These are phyloP conservation scores for Cacoxenus indagator DNA, from an alignment of 2,888 invertebrate genomes.

Conservation along the genomic window DNA sequence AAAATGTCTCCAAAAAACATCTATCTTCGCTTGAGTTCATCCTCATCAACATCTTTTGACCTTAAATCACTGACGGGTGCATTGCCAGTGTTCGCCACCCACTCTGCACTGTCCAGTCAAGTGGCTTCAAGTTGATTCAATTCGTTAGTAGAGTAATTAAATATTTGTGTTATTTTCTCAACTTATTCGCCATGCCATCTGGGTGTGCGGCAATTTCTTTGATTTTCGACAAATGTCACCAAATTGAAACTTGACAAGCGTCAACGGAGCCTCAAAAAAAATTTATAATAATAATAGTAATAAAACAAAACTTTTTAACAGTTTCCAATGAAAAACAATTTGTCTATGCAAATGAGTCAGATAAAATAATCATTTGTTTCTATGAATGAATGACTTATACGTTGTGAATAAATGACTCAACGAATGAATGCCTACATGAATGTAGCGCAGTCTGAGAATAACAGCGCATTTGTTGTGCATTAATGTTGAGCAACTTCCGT, in stretches of 20 bases:
- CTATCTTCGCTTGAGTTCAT: not conserved
- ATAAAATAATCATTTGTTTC: not conserved
- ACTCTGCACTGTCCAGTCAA: not conserved
- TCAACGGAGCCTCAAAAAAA: not conserved
- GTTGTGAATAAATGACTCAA: not conserved
- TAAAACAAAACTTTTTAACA: conserved; percentile 4
- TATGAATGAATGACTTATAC: not conserved
- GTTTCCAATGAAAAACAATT: conserved; percentile 20
- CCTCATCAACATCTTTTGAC: conserved; percentile 44
- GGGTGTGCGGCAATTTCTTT: not conserved
- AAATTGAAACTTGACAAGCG: too few species aligned
- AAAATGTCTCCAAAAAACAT: too few species aligned
- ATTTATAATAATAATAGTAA: too few species aligned
- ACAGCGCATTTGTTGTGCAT: not conserved
- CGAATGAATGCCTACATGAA: not conserved
- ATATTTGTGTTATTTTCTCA: conserved; percentile 48
- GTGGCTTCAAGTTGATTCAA: not conserved
- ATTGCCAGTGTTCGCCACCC: not conserved
- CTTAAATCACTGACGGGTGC: conserved; percentile 36
- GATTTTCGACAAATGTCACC: not conserved
- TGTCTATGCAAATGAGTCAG: conserved; percentile 15
- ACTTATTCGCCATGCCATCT: not conserved
- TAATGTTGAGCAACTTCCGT: conserved; percentile 8
- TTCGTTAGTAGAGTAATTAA: conserved; percentile 56
- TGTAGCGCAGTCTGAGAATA: not conserved